Base-by-base conservation (phyloP, 1,140 invertebrate species). In the Panulirus ornatus region DNA sequence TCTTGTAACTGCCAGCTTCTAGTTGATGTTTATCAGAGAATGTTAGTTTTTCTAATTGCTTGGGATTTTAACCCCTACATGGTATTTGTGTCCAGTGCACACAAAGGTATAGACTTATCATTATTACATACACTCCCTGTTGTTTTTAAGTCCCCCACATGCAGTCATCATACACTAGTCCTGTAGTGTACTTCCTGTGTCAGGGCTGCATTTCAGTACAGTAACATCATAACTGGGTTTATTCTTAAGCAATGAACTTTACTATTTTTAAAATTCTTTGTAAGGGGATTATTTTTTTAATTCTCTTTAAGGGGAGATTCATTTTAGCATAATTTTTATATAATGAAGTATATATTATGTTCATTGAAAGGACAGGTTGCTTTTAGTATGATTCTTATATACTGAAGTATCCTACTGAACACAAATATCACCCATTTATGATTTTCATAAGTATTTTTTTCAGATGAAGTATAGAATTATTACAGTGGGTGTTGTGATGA, bases 1-100 rank as follows among this genome's bases (percentile, higher is more conserved):
- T 42, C 75, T 78, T 38, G 36, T 78, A 34, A 78, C 75, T 78
- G 75, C 75, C 75, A 78, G 40, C 75, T 44, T 42, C 40, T 47
- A 47, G 27, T 47, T 78, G 75, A 16, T 47, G n/a, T 44, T 76
- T n/a, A 42, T 47, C 75, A n/a, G 40, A n/a, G 40, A 30, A 78
- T 47, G 1, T 42, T 42, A 75, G 36, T n/a, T 78, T 78, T 78
- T 78, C 75, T 30, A 78, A 66, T 27, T 66, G 58, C 58, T 66
- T 66, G 22, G 58, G 58, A 22, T 8, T 66, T 16, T 5, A 78
- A 27, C 22, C 40, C 40, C n/a, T 44, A 22, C 44, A 44, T 78
- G 40, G 27, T 30, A 40, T 78, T 42, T 19, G 40, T 76, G 73
- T 76, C 42, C 42, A 76, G 11, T 44, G 75, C 40, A 78, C 75